phyloP scores from a whole-genome alignment of 2,797 vertebrate genomes.

The Mastacembelus armatus region DNA sequence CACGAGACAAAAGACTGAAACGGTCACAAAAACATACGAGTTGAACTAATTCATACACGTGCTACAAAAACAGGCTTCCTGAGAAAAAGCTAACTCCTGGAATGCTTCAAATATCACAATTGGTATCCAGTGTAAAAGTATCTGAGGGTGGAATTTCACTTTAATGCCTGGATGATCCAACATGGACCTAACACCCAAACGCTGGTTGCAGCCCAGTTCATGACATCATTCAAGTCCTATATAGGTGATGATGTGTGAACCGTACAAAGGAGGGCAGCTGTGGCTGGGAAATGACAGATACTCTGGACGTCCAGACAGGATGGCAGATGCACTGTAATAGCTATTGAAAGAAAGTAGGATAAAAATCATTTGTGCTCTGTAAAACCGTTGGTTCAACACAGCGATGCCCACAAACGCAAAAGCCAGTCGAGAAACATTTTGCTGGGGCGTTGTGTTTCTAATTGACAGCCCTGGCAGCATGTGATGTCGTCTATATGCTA shows the following conservation, averaged over 20 bases:
- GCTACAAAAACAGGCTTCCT: background rate
- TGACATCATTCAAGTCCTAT: conserved; percentile 62
- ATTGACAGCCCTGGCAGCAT: background rate
- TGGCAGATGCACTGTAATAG: conserved; percentile 23
- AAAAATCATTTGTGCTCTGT: background rate
- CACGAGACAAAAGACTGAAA: no score
- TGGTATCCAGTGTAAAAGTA: conserved; percentile 8
- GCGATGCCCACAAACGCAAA: background rate
- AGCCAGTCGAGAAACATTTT: conserved; percentile 7
- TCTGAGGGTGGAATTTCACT: conserved; percentile 27
- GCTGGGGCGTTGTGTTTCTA: conserved; percentile 27
- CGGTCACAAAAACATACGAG: no score
- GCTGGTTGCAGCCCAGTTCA: conserved; percentile 29
- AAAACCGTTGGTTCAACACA: conserved; percentile 9
- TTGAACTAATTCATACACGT: background rate
- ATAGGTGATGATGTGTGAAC: conserved; percentile 73
- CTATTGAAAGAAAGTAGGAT: background rate
- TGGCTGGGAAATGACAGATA: conserved; percentile 40
- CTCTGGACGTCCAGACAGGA: conserved; percentile 37
- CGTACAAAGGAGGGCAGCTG: conserved; percentile 65
- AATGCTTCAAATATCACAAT: conserved; percentile 15
- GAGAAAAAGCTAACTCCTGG: background rate
- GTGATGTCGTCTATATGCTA: conserved; percentile 7
- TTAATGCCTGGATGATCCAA: conserved; percentile 22
- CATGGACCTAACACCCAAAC: conserved; percentile 31